These are phyloP conservation scores for Magallana ariakensis DNA, from an alignment of 1,140 invertebrate genomes.

Conservation along the genomic window DNA sequence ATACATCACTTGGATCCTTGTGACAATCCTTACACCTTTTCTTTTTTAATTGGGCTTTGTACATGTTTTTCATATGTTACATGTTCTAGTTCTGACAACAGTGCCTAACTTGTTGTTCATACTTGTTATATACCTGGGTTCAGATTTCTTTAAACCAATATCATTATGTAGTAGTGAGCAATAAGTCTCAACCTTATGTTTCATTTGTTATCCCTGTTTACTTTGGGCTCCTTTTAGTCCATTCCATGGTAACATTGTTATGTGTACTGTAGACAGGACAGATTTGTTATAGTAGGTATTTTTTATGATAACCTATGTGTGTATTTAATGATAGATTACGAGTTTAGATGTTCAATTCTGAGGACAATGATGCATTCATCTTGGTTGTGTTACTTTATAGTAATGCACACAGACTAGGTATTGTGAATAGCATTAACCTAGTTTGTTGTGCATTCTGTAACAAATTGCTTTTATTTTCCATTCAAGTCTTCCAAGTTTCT, in stretches of 20 bases:
- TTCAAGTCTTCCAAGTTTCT: constrained; percentile 22
- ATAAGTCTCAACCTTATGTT: background rate
- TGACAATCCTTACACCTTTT: background rate
- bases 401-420: too few species aligned
- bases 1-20: background rate
- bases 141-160: background rate
- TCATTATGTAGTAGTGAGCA: background rate
- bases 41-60: background rate
- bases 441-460: background rate
- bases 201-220: too few species aligned
- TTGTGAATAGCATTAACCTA: too few species aligned
- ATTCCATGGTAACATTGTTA: too few species aligned
- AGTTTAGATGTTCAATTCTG: too few species aligned
- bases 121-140: background rate
- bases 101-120: constrained; percentile 1
- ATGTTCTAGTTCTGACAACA: background rate
- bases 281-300: too few species aligned
- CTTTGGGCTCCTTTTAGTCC: too few species aligned
- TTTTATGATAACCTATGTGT: too few species aligned
- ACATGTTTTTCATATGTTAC: background rate
- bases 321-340: too few species aligned
- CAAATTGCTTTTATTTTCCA: background rate
- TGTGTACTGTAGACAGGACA: too few species aligned
- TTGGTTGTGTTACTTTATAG: too few species aligned
- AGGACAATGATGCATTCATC: too few species aligned